These are phyloP conservation scores for Hylaeus volcanicus DNA, from an alignment of 1,140 invertebrate genomes.

Conservation along the genomic window DNA sequence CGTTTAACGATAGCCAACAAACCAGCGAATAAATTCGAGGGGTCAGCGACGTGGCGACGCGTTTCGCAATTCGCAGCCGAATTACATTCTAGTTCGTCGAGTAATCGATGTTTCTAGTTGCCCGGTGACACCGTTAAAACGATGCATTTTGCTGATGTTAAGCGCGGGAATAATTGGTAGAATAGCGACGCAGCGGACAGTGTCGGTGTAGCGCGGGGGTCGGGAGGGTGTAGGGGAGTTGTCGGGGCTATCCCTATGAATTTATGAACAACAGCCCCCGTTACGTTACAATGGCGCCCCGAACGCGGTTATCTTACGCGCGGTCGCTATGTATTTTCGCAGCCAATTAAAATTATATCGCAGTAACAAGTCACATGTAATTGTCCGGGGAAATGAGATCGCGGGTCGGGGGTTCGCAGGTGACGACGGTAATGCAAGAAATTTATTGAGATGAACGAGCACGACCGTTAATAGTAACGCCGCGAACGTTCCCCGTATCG, in stretches of 20 bases:
- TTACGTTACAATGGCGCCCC: not conserved
- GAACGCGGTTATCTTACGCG: constrained; percentile 34
- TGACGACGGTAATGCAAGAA: constrained; percentile 53
- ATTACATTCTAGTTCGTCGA: constrained; percentile 47
- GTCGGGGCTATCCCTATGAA: constrained; percentile 20
- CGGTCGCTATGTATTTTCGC: constrained; percentile 7
- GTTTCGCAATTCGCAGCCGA: constrained; percentile 10
- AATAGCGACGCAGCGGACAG: not conserved
- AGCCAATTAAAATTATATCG: constrained; percentile 62
- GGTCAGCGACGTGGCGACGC: constrained; percentile 13
- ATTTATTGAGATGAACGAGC: constrained; percentile 59
- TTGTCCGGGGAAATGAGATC: constrained; percentile 53
- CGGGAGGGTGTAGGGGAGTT: not conserved
- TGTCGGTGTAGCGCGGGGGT: not conserved
- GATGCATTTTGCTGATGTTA: constrained; percentile 25
- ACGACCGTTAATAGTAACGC: constrained; percentile 7
- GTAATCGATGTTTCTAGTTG: constrained; percentile 44
- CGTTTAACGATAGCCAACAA: constrained; percentile 33
- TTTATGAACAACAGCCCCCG: constrained; percentile 22
- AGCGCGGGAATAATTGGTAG: constrained; percentile 35
- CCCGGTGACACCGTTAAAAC: constrained; percentile 44
- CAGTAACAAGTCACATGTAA: constrained; percentile 42
- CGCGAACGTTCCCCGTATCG: constrained; percentile 13
- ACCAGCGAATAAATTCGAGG: constrained; percentile 20
- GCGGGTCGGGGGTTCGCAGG: not conserved